phyloP scores from a whole-genome alignment of 1,140 invertebrate species.

The Adelges cooleyi region DNA sequence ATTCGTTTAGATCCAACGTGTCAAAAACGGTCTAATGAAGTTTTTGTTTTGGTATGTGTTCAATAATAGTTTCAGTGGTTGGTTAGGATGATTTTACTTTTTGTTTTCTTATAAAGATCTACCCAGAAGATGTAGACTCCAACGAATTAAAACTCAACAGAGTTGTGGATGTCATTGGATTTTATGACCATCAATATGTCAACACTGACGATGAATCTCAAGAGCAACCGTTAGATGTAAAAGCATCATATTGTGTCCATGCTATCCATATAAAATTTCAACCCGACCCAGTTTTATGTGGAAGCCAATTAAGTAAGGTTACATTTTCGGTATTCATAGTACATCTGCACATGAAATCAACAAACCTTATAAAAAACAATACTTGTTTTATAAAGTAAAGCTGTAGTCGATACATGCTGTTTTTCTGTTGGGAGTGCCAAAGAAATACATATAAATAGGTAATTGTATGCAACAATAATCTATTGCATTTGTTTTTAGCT shows the following conservation, averaged over 20 bases:
- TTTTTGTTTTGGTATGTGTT: slow-evolving; percentile 15
- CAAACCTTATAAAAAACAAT: too few species aligned
- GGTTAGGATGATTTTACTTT: too few species aligned
- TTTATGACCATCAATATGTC: not conserved
- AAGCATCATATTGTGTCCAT: not conserved
- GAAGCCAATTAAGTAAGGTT: not conserved
- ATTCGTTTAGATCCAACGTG: not conserved
- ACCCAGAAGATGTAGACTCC: not conserved
- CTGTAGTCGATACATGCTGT: too few species aligned
- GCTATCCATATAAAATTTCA: not conserved
- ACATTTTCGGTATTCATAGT: too few species aligned
- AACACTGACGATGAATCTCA: not conserved
- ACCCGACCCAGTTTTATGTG: not conserved
- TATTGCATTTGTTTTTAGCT: too few species aligned
- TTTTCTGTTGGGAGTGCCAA: too few species aligned
- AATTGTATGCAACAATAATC: too few species aligned
- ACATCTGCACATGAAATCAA: too few species aligned
- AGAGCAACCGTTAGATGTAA: not conserved
- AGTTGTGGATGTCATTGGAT: slow-evolving; percentile 24
- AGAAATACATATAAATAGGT: too few species aligned
- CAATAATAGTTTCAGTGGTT: too few species aligned
- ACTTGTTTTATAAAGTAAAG: too few species aligned
- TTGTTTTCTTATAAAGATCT: not conserved
- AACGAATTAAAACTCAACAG: not conserved
- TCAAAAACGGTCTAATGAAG: not conserved